phyloP scores from a whole-genome alignment of 2,113 vertebrate species.

The Columba livia region DNA sequence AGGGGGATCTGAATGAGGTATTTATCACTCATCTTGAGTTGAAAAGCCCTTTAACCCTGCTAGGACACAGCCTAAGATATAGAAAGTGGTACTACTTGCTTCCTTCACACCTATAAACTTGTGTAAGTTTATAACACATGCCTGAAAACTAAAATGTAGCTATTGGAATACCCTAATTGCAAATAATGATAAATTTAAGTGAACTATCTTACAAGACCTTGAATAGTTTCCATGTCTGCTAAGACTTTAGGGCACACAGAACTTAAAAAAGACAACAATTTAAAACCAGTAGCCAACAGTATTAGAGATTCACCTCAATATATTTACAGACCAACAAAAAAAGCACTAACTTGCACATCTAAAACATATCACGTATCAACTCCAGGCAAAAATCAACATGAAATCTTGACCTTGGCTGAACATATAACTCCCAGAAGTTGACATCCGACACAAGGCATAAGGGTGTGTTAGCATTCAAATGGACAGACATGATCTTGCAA shows the following conservation, averaged over 20 bases:
- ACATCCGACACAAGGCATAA: accelerated
- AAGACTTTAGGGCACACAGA: neutral
- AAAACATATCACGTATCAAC: neutral
- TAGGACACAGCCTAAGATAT: neutral
- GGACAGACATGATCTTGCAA: neutral
- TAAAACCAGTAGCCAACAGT: neutral
- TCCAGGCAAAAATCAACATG: neutral
- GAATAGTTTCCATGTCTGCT: neutral
- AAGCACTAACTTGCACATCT: neutral
- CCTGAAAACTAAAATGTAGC: neutral
- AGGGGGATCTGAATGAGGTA: neutral
- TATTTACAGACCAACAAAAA: neutral
- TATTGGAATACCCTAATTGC: neutral
- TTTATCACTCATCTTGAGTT: neutral
- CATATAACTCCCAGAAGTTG: accelerated
- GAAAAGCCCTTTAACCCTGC: neutral
- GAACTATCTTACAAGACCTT: neutral
- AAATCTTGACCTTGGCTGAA: neutral
- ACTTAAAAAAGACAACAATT: neutral
- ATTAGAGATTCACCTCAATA: neutral
- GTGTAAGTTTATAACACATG: neutral
- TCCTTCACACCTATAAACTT: neutral
- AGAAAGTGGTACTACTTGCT: neutral
- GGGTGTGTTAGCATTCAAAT: neutral
- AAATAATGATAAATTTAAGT: neutral